A percentile compares a stretch with the other conserved stretches of the same genome.
phyloP scores from a whole-genome alignment of 2,797 vertebrate species.

The Lutjanus argentimaculatus region DNA sequence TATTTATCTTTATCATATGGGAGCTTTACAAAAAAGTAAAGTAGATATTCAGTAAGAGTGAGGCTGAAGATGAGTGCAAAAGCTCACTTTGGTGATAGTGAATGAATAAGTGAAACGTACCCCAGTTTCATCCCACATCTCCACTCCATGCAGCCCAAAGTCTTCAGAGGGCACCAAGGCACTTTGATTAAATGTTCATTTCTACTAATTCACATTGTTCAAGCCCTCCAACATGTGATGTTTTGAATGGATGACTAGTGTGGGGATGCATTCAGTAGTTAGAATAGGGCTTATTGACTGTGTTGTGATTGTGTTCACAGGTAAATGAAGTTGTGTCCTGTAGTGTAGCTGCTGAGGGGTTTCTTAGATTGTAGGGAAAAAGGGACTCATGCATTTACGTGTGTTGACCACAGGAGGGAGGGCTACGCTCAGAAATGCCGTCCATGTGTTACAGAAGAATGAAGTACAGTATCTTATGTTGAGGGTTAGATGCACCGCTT shows the following conservation, averaged over 20 bases:
- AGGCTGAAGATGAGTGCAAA: conserved; percentile 24
- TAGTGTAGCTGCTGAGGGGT: not conserved
- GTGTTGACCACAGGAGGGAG: conserved; percentile 46
- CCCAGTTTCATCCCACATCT: conserved; percentile 48
- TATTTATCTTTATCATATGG: conserved; percentile 40
- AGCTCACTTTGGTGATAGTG: conserved; percentile 14
- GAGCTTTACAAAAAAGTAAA: conserved; percentile 45
- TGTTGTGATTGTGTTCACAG: conserved; percentile 44
- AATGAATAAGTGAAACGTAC: conserved; percentile 34
- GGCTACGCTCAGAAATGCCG: conserved; percentile 1
- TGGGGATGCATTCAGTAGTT: not conserved
- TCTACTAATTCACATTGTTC: not conserved
- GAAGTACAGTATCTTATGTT: not conserved
- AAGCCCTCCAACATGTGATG: not conserved
- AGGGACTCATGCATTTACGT: conserved; percentile 14
- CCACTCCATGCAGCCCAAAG: conserved; percentile 19
- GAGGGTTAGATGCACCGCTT: conserved; percentile 32
- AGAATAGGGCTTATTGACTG: conserved; percentile 8
- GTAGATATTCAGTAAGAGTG: conserved; percentile 26
- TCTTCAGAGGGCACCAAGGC: conserved; percentile 47
- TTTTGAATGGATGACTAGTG: conserved; percentile 9
- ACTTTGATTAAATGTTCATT: conserved; percentile 61
- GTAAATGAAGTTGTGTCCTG: not conserved
- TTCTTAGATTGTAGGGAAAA: conserved; percentile 19
- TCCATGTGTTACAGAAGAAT: conserved; percentile 4